Percentiles rank a stretch among this genome's conserved stretches.
Evolutionary conservation across 2,888 invertebrate species (phyloP).

Genomic region (Synanthedon tipuliformis): DNA sequence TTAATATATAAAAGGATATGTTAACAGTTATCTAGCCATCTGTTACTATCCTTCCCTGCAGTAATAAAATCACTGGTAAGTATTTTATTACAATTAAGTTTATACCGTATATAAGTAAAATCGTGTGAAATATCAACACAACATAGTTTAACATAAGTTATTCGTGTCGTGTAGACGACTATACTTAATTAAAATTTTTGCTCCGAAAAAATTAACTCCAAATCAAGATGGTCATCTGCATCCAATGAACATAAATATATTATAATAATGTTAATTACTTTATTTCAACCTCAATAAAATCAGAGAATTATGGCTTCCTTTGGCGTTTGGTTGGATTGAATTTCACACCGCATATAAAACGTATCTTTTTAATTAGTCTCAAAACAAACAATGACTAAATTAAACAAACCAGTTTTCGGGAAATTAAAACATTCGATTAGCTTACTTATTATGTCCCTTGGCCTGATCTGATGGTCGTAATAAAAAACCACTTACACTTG

Average conservation of each 20-base stretch:
- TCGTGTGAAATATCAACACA: neutral
- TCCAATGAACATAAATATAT: neutral
- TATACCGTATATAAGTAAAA: neutral
- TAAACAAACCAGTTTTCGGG: slow-evolving; percentile 2
- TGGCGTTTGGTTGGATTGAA: neutral
- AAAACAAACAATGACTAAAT: slow-evolving; percentile 1
- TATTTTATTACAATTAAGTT: no score
- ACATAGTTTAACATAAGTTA: neutral
- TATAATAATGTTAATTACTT: neutral
- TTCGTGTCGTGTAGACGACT: neutral
- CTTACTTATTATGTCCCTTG: neutral
- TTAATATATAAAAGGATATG: no score
- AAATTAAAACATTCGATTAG: neutral
- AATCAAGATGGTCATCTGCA: neutral
- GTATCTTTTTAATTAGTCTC: slow-evolving; percentile 2
- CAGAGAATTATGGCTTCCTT: neutral
- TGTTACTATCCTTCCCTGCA: no score
- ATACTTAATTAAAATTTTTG: neutral
- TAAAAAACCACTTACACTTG: neutral
- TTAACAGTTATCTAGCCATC: no score
- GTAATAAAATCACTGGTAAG: no score
- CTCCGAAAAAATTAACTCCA: neutral
- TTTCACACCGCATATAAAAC: neutral
- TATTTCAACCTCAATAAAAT: neutral
- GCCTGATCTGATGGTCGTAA: neutral